Evolutionary conservation across 2,113 vertebrate genomes (phyloP).

Genomic region (Osmerus mordax): DNA sequence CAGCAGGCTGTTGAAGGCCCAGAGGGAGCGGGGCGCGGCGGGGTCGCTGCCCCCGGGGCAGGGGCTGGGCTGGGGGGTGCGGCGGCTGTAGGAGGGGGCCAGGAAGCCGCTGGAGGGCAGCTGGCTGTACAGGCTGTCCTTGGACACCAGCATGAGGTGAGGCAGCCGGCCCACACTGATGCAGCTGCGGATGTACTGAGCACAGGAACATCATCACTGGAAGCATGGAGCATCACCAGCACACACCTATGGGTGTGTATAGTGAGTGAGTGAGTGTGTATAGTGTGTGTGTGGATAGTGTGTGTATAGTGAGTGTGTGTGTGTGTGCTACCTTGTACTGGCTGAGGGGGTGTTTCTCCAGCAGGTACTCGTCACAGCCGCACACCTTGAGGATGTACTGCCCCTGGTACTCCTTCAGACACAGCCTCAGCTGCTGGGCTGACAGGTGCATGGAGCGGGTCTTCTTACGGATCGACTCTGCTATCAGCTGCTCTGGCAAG

Average conservation of each 20-base stretch:
- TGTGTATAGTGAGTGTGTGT: background rate
- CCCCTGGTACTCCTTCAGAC: constrained; percentile 79
- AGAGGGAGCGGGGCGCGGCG: constrained; percentile 64
- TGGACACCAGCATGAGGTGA: constrained; percentile 80
- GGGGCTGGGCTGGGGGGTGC: constrained; percentile 74
- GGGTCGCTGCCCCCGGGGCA: constrained; percentile 65
- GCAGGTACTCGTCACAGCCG: constrained; percentile 78
- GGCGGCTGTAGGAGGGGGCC: constrained; percentile 76
- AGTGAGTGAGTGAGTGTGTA: no score
- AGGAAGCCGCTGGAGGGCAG: constrained; percentile 73
- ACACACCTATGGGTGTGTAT: background rate
- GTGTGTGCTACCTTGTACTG: constrained; percentile 75
- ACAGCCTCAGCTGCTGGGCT: constrained; percentile 75
- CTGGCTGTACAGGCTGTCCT: constrained; percentile 77
- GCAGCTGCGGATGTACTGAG: constrained; percentile 44
- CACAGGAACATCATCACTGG: background rate
- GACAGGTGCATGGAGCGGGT: constrained; percentile 78
- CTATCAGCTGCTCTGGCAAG: constrained; percentile 76
- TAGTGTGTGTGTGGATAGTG: no score
- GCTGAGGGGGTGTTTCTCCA: constrained; percentile 77
- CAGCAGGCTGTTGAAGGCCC: constrained; percentile 75
- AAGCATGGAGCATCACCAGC: no score
- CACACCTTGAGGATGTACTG: constrained; percentile 80
- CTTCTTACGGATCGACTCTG: constrained; percentile 78
- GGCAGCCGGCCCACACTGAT: constrained; percentile 72